A percentile compares a stretch with the other conserved stretches of the same genome.
These are phyloP conservation scores for Aricia artaxerxes DNA, from an alignment of 2,888 invertebrate genomes.

Conservation along the genomic window DNA sequence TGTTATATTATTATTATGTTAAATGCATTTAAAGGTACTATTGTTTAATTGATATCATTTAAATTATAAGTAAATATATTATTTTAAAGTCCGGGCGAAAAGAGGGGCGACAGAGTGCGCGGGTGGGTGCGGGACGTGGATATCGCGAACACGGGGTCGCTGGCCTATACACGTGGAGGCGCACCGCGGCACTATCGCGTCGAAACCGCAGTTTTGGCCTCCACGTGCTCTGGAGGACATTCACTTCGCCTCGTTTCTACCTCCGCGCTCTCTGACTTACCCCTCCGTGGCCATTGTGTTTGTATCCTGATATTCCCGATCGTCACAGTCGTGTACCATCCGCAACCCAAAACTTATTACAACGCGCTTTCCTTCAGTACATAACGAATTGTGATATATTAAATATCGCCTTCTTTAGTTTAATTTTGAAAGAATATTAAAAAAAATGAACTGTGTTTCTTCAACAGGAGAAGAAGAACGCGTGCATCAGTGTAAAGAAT, in stretches of 20 bases:
- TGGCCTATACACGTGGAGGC: conserved; percentile 75
- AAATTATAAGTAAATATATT: background rate
- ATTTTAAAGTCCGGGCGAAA: conserved; percentile 27
- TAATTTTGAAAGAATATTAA: conserved; percentile 44
- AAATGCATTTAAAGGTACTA: background rate
- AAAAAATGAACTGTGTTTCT: conserved; percentile 52
- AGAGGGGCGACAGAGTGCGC: conserved; percentile 38
- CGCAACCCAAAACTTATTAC: conserved; percentile 63
- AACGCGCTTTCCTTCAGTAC: conserved; percentile 59
- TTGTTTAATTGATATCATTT: conserved; percentile 17
- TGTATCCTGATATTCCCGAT: conserved; percentile 76
- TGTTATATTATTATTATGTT: background rate
- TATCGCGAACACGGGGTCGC: conserved; percentile 37
- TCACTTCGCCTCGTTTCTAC: conserved; percentile 64
- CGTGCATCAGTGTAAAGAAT: conserved; percentile 83
- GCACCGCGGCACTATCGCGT: conserved; percentile 72
- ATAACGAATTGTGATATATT: conserved; percentile 41
- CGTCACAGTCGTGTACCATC: conserved; percentile 61
- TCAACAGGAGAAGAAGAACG: conserved; percentile 78
- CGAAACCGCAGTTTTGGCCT: conserved; percentile 30
- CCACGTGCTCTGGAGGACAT: conserved; percentile 57
- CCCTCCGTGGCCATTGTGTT: conserved; percentile 61
- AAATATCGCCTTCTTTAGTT: conserved; percentile 35
- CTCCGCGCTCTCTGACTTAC: conserved; percentile 57
- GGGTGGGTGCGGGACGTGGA: conserved; percentile 49